Evolutionary conservation across 2,113 vertebrate genomes (phyloP).

Genomic region (Ictalurus furcatus): DNA sequence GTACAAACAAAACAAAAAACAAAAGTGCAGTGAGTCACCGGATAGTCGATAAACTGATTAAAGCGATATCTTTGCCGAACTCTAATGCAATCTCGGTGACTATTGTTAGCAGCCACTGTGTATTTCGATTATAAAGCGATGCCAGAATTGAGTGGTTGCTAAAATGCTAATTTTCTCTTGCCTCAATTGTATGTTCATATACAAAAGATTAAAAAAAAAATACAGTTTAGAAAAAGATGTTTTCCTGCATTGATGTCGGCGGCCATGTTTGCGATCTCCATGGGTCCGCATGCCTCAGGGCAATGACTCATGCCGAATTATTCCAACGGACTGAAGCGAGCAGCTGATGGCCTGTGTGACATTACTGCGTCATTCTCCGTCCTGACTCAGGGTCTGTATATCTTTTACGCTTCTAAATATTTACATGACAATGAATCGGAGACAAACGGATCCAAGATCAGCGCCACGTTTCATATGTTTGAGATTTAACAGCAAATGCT

Average conservation of each 20-base stretch:
- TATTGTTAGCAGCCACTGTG: background rate
- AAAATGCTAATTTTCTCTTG: background rate
- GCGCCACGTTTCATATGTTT: background rate
- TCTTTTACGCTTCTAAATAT: conserved; percentile 4
- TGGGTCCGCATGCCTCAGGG: background rate
- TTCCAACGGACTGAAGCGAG: background rate
- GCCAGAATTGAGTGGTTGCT: background rate
- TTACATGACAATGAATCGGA: background rate
- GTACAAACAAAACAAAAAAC: conserved; percentile 12
- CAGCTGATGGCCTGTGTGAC: background rate
- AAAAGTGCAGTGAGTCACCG: background rate
- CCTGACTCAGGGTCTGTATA: background rate
- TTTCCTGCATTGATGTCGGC: background rate
- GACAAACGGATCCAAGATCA: background rate
- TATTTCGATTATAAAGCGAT: background rate
- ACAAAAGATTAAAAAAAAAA: background rate
- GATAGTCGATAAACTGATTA: background rate
- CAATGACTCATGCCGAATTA: conserved; percentile 31
- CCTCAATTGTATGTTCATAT: background rate
- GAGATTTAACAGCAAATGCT: background rate
- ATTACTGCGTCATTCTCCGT: background rate
- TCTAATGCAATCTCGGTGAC: background rate
- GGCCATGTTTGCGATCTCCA: conserved; percentile 1
- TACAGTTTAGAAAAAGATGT: background rate
- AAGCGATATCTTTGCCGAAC: background rate